Percentiles rank a stretch among this genome's conserved stretches.
Conservation (phyloP, 1,140 invertebrate genomes). For the Cyrtorhinus lividipennis region DNA sequence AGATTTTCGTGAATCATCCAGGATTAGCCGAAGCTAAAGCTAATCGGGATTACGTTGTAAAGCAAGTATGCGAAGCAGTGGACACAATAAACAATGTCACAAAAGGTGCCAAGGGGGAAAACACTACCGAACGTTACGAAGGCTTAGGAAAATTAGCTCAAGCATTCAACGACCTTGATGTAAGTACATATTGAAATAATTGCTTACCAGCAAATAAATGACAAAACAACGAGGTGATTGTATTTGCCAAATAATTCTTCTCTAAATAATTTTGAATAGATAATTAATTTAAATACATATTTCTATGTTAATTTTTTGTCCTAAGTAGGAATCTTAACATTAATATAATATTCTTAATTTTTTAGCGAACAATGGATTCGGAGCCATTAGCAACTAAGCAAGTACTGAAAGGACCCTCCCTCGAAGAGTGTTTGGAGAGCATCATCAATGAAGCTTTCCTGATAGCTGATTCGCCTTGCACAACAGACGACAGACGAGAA, state of each 20-base stretch:
- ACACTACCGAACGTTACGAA: slow-evolving; percentile 58
- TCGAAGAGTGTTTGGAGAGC: slow-evolving; percentile 91
- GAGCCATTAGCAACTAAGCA: slow-evolving; percentile 90
- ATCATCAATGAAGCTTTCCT: slow-evolving; percentile 95
- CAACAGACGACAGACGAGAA: slow-evolving; percentile 79
- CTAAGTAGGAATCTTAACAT: too few species aligned
- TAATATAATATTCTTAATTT: neutral
- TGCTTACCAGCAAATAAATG: too few species aligned
- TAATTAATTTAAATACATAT: too few species aligned
- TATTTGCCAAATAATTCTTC: too few species aligned
- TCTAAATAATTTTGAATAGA: too few species aligned
- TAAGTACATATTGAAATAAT: too few species aligned
- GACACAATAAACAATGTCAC: slow-evolving; percentile 88
- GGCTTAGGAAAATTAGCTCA: slow-evolving; percentile 89
- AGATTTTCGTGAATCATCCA: slow-evolving; percentile 92
- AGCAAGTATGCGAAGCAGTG: slow-evolving; percentile 90
- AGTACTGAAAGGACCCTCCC: slow-evolving; percentile 79
- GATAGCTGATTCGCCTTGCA: slow-evolving; percentile 93
- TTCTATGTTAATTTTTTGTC: too few species aligned
- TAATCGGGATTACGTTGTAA: slow-evolving; percentile 88
- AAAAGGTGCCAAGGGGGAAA: slow-evolving; percentile 57
- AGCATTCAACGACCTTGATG: slow-evolving; percentile 93
- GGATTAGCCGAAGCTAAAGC: slow-evolving; percentile 90
- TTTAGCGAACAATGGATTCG: slow-evolving; percentile 87
- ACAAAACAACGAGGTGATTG: too few species aligned